Evolutionary conservation across 2,888 invertebrate species (phyloP).

Genomic region (Ichneumon xanthorius): DNA sequence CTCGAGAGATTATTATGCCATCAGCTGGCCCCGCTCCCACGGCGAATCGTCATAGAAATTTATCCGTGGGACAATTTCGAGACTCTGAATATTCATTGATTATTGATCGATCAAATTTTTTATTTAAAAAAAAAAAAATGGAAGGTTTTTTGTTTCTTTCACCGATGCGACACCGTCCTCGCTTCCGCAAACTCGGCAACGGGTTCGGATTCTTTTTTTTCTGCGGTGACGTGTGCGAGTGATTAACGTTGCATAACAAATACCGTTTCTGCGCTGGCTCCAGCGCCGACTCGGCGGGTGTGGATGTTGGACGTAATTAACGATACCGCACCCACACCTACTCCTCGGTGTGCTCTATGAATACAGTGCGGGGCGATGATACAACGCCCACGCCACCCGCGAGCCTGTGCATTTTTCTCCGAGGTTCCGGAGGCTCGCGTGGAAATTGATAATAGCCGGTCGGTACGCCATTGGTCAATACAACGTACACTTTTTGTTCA

Average conservation of each 20-base stretch:
- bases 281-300: not conserved
- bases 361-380: not conserved
- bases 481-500: slow-evolving; percentile 7
- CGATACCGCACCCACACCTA: slow-evolving; percentile 32
- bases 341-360: slow-evolving; percentile 13
- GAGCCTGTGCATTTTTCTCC: slow-evolving; percentile 30
- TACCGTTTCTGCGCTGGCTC: slow-evolving; percentile 1
- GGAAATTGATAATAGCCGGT: slow-evolving; percentile 55
- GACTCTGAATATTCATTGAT: slow-evolving; percentile 33
- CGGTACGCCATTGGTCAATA: slow-evolving; percentile 37
- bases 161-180: not conserved
- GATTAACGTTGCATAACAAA: slow-evolving; percentile 54
- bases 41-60: slow-evolving; percentile 20
- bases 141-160: slow-evolving; percentile 1
- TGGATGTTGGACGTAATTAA: slow-evolving; percentile 46
- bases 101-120: slow-evolving; percentile 15
- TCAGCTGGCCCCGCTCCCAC: not conserved
- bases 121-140: not conserved
- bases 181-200: slow-evolving; percentile 10
- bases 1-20: slow-evolving; percentile 13
- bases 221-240: slow-evolving; percentile 29
- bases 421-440: not conserved
- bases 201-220: slow-evolving; percentile 12
- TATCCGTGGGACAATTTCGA: slow-evolving; percentile 8
- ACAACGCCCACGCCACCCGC: slow-evolving; percentile 12